Evolutionary conservation across 1,140 invertebrate genomes (phyloP).

Genomic region (Caenorhabditis remanei): DNA sequence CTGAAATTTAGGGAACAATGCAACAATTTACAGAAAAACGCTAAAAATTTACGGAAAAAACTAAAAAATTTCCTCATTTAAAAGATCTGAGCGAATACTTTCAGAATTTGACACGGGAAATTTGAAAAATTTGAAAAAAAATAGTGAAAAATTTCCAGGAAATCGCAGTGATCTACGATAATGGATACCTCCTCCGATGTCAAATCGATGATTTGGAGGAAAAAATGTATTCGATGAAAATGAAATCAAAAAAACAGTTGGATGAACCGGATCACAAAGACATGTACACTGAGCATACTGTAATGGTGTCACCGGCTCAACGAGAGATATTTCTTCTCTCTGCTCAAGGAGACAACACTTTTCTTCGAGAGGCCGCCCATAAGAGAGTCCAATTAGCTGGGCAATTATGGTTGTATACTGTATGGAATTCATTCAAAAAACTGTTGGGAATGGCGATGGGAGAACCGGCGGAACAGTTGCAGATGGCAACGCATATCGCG

Average conservation of each 20-base stretch:
- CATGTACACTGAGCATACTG: constrained; percentile 2
- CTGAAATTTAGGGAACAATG: too few species aligned
- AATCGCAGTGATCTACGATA: constrained; percentile 43
- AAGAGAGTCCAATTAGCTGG: constrained; percentile 21
- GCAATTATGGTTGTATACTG: constrained; percentile 47
- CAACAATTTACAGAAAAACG: too few species aligned
- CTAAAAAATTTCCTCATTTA: too few species aligned
- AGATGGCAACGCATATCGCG: constrained; percentile 40
- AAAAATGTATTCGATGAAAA: constrained; percentile 29
- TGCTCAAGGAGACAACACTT: constrained; percentile 12
- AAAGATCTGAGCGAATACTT: too few species aligned
- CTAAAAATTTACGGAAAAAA: too few species aligned
- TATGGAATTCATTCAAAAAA: constrained; percentile 56
- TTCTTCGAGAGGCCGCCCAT: constrained; percentile 38
- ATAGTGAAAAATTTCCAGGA: too few species aligned
- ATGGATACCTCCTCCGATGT: constrained; percentile 49
- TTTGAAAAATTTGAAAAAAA: too few species aligned
- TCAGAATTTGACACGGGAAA: too few species aligned
- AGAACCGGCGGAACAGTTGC: constrained; percentile 28
- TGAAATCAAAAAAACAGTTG: constrained; percentile 49
- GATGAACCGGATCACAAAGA: constrained; percentile 21
- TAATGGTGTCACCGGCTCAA: constrained; percentile 10
- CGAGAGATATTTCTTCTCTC: constrained; percentile 46
- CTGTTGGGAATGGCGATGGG: constrained; percentile 59
- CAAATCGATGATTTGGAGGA: constrained; percentile 17